Evolutionary conservation across 2,888 invertebrate genomes (phyloP), one percentile per base, ranked within the genome.

Genomic region (Creontiades dilutus): DNA sequence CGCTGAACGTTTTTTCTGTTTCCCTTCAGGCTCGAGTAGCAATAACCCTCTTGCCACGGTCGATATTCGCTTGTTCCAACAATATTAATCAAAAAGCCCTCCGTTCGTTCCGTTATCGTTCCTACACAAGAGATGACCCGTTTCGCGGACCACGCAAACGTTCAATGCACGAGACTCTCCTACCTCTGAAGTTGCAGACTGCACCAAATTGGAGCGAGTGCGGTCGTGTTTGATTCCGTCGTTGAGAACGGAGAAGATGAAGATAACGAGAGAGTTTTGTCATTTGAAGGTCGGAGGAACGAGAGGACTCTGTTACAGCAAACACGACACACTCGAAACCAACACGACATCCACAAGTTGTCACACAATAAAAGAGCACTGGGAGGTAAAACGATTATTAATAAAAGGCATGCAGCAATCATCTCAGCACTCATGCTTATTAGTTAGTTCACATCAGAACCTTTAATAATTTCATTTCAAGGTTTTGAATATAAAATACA

Each of bases 51-150:
- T 68, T 23, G 9, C 23, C 2, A 5, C 19, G 68, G 68, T 68
- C 68, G 68, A 68, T 68, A 23, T 19, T 19, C 23, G 68, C 68
- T 68, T 27, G 68, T 68, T 68, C 23, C 68, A 68, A 68, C 68
- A 68, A 23, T 68, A 68, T 68, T 68, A 68, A 68, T 68, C 68
- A 68, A 68, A 13, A 68, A 11, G 68, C 23, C 68, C 27, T 23
- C 68, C 23, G 68, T 68, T 11, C 12, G 23, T 27, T 68, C 68
- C 13, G 68, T 27, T 68, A 23, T 23, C 68, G 27, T 68, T 68
- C 11, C 23, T 52, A 37, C 37, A 37, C 37, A 37, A 13, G 52
- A 12, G 52, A 52, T 52, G 52, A 16, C 52, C 16, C 37, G 13
- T 68, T 68, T 27, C 23, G 19, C 68, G 12, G 27, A 13, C 68